Percentiles rank a stretch among this genome's conserved stretches.
Evolutionary conservation across 2,113 vertebrate genomes (phyloP).

Genomic region (Motacilla tschutschensis): DNA sequence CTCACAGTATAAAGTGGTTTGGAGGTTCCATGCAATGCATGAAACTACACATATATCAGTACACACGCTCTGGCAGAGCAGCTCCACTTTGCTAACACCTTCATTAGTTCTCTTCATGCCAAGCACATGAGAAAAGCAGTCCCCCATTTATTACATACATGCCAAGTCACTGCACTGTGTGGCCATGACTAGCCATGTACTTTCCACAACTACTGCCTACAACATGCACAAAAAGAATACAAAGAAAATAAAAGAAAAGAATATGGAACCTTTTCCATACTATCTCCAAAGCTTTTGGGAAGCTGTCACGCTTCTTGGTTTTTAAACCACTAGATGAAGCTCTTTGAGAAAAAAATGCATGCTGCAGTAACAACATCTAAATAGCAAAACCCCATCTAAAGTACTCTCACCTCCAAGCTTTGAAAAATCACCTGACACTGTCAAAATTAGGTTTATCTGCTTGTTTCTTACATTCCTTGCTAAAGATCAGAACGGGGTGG

Average conservation of each 20-base stretch:
- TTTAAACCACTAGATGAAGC: not conserved
- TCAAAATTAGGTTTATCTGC: not conserved
- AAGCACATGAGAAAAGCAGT: not conserved
- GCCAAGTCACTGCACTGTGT: not conserved
- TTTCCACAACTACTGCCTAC: not conserved
- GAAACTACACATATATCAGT: fast-evolving
- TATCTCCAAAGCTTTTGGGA: not conserved
- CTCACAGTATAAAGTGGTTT: not conserved
- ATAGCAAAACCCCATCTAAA: not conserved
- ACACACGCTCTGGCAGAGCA: not conserved
- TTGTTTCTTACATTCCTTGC: not conserved
- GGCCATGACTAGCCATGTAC: not conserved
- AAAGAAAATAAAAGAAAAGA: not conserved
- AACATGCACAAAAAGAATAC: fast-evolving
- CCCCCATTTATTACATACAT: not conserved
- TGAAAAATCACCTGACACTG: not conserved
- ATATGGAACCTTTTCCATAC: not conserved
- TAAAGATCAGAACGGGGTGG: fast-evolving
- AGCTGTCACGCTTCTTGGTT: not conserved
- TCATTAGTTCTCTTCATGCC: not conserved
- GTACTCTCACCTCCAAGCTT: not conserved
- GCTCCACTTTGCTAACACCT: not conserved
- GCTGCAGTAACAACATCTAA: not conserved
- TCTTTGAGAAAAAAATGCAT: not conserved
- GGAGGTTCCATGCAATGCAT: not conserved